Base-by-base conservation (phyloP, 2,797 vertebrate genomes). In the Taeniopygia guttata region DNA sequence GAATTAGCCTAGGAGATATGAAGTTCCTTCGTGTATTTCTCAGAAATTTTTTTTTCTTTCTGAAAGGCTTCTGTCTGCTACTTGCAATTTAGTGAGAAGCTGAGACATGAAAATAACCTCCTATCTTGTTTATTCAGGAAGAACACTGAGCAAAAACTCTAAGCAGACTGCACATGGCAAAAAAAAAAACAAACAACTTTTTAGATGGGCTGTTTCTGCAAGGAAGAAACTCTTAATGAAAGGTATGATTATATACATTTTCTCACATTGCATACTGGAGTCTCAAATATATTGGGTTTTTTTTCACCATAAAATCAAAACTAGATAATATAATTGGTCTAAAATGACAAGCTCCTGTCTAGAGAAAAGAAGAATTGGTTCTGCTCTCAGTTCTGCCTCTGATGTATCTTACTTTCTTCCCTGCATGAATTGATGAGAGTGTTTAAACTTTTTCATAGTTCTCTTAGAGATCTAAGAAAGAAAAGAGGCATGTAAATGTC, bases 81-180 rank as follows among this genome's bases (percentile, higher is more conserved):
- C 64, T 45, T 58, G 46, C 54, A 93, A 66, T 92, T 92, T 81
- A 91, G 32, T 62, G 69, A 83, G 60, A 95, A 95, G 59, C 11
- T 6, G 45, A 91, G 67, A 85, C 40, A 80, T 18, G 34, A 89
- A 84, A 92, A 92, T 85, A 83, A 75, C 15, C 10, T 92, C 56
- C 36, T 82, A 63, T 84, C 63, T 69, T 93, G 38, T 87, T 93
- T 93, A 79, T 90, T 85, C 60, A 66, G 55, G 55, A 78, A 58
- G 30, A 94, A 45, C 29, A 54, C 25, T 34, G 40, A 89, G 34
- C 34, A 77, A 49, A 77, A 91, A 55, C 2, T 59, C 29, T 56
- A 67, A 86, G 62, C 6, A 84, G 36, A 40, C 42, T 72, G 22
- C 20, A 40, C 22, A 66, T 10, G 25, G 8, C 16, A 86, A 34